Evolutionary conservation across 2,888 invertebrate genomes (phyloP).

Genomic region (Thymelicus lineola): DNA sequence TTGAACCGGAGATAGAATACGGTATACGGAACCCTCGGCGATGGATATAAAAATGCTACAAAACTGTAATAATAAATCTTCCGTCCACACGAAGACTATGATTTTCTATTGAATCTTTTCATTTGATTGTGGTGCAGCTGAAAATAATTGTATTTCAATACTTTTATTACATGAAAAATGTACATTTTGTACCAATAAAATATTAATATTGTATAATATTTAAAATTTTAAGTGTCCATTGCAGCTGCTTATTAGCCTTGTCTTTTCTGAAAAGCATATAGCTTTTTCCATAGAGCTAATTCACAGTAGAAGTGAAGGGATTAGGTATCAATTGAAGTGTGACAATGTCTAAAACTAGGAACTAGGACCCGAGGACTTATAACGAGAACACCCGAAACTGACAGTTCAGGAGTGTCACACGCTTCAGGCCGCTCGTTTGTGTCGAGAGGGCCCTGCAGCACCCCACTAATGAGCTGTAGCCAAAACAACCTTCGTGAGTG

Average conservation of each 20-base stretch:
- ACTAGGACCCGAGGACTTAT: background rate
- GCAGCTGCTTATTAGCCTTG: no score
- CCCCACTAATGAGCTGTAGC: background rate
- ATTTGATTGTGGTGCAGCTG: background rate
- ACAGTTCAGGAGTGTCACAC: background rate
- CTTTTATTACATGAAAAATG: no score
- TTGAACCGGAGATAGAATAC: conserved; percentile 31
- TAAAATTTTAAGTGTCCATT: no score
- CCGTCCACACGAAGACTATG: background rate
- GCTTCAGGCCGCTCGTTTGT: background rate
- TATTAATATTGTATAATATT: no score
- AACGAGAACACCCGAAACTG: background rate
- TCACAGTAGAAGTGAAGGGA: no score
- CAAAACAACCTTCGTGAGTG: background rate
- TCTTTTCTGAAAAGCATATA: no score
- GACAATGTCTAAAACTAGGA: no score
- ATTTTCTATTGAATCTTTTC: background rate
- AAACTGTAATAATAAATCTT: background rate
- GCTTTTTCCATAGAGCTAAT: no score
- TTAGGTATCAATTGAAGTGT: no score
- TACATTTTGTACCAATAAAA: no score
- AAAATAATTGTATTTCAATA: no score
- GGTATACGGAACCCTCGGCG: conserved; percentile 15
- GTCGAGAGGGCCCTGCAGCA: background rate
- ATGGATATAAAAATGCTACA: background rate